Base-by-base conservation (phyloP, 2,888 invertebrate species). In the Zootermopsis nevadensis region DNA sequence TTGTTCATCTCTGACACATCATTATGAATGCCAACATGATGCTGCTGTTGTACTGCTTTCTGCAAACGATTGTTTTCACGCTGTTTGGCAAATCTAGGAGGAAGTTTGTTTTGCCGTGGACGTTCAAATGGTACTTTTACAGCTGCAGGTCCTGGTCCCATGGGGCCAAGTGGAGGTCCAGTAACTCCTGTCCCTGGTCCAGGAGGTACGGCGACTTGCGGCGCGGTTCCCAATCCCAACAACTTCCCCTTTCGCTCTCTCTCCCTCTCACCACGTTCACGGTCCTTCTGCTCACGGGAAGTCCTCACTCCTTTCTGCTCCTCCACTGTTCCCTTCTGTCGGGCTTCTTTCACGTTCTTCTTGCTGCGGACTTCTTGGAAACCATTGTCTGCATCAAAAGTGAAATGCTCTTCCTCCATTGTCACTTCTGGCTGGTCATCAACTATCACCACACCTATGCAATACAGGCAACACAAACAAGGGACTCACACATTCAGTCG, bases 281-380 rank as follows among this genome's bases (percentile, higher is more conserved):
- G 84, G 67, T 82, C 80, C 80, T 85, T 83, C 85, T 85, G 88
- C 87, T 89, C 88, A 3, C 81, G 72, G 38, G 80, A 35, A 82
- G 87, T 88, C 8, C 88, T 35, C 87, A 88, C 85, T 89, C 89
- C 80, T 89, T 82, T 79, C 48, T 77, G 77, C 33, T 84, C 84
- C 42, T 79, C 82, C 35, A 88, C 42, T 86, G 84, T 83, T 87
- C 87, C 81, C 84, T 89, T 89, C 72, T 82, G 84, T 15, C 82
- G 76, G 7, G 83, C 33, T 84, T 87, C 94, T 87, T 94, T 94
- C 0, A 93, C 93, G 86, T 92, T 93, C 88, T 95, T 96, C 89
- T 95, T 95, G 82, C 95, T 95, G 84, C 95, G 93, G 12, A 96
- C 97, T 89, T 97, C 96, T 89, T 96, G 95, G 89, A 97, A 96